Conservation (phyloP, 2,888 invertebrate species). For the Dermolepida albohirtum region DNA sequence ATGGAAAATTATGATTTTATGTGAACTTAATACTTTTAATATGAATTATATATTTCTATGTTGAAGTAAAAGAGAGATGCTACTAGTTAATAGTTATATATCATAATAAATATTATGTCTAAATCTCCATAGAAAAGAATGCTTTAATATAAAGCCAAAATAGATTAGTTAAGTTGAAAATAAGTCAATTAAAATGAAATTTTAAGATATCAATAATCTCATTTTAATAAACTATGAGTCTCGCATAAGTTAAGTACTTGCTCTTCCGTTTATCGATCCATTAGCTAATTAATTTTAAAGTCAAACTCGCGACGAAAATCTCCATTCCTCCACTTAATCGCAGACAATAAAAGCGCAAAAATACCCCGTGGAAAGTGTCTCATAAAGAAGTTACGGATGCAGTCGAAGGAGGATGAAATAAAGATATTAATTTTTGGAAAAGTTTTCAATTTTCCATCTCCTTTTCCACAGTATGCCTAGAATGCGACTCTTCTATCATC, state of each 20-base stretch:
- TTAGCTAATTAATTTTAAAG: constrained; percentile 35
- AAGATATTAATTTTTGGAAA: constrained; percentile 43
- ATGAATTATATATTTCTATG: no score
- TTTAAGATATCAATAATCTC: constrained; percentile 7
- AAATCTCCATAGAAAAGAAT: no score
- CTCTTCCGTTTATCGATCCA: constrained; percentile 30
- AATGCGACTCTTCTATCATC: constrained; percentile 8
- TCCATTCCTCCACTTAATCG: constrained; percentile 36
- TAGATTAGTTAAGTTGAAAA: no score
- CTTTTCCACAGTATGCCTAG: not conserved
- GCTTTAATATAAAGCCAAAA: no score
- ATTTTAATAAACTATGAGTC: constrained; percentile 23
- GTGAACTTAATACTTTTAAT: no score
- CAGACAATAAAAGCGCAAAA: constrained; percentile 35
- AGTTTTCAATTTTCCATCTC: constrained; percentile 23
- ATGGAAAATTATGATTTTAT: no score
- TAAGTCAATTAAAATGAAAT: no score
- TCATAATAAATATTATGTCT: no score
- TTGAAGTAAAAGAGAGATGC: no score
- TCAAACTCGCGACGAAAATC: constrained; percentile 13
- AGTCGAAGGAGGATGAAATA: constrained; percentile 38
- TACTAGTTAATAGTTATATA: no score
- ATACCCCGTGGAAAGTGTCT: constrained; percentile 30
- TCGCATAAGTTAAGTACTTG: constrained; percentile 2
- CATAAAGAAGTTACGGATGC: constrained; percentile 37